Evolutionary conservation across 2,113 vertebrate genomes (phyloP).

Genomic region (Pachypanchax playfairii): DNA sequence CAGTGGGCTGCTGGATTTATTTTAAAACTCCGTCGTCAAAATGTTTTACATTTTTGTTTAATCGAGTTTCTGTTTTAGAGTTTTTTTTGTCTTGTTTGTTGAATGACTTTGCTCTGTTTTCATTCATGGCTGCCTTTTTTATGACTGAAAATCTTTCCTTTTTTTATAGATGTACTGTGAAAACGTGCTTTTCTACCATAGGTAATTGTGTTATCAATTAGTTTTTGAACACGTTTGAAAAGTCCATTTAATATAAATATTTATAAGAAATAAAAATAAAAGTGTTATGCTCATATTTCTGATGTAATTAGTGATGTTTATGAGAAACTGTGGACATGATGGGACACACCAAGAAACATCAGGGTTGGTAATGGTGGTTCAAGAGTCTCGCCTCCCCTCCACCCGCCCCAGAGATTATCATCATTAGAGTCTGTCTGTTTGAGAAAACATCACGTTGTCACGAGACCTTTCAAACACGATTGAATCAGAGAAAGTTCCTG

Average conservation of each 20-base stretch:
- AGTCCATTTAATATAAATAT: conserved; percentile 44
- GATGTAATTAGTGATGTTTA: neutral
- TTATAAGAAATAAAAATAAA: conserved; percentile 64
- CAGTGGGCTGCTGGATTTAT: conserved; percentile 14
- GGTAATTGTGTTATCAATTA: conserved; percentile 2
- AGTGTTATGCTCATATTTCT: conserved; percentile 8
- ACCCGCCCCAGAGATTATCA: no score
- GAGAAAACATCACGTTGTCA: no score
- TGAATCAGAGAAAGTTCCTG: conserved; percentile 89
- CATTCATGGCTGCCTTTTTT: conserved; percentile 23
- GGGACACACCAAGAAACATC: no score
- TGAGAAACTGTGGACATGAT: no score
- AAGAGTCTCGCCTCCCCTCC: no score
- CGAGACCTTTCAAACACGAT: no score
- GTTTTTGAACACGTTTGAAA: conserved; percentile 22
- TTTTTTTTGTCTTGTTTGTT: conserved; percentile 14
- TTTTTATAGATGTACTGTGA: conserved; percentile 62
- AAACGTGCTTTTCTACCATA: conserved; percentile 46
- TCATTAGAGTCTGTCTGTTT: no score
- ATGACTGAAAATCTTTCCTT: neutral
- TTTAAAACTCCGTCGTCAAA: conserved; percentile 2
- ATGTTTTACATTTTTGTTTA: conserved; percentile 29
- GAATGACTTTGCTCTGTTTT: conserved; percentile 12
- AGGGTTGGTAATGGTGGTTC: no score
- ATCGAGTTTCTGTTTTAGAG: conserved; percentile 19